Evolutionary conservation across 2,113 vertebrate species (phyloP).

Genomic region (Cervus canadensis): DNA sequence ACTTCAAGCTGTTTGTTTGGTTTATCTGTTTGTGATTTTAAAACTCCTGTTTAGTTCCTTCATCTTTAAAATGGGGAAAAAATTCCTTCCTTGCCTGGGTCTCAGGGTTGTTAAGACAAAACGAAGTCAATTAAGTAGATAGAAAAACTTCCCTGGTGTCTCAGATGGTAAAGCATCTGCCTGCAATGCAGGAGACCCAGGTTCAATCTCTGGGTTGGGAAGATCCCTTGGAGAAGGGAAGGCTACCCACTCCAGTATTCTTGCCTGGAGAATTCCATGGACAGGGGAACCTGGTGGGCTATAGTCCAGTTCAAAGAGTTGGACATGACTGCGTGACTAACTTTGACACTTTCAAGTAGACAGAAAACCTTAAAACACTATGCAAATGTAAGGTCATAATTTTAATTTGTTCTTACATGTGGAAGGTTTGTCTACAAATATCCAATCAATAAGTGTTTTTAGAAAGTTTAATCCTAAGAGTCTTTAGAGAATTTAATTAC

Average conservation of each 20-base stretch:
- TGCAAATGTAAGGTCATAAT: neutral
- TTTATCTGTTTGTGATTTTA: neutral
- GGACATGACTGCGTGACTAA: neutral
- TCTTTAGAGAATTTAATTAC: neutral
- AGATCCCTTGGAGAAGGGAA: neutral
- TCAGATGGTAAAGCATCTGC: neutral
- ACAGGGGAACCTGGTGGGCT: neutral
- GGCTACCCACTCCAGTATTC: neutral
- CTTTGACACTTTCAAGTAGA: neutral
- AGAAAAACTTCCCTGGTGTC: neutral
- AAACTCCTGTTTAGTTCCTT: neutral
- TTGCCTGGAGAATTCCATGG: neutral
- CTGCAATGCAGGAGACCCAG: neutral
- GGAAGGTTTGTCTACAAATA: constrained; percentile 15
- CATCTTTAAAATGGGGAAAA: neutral
- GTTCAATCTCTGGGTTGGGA: neutral
- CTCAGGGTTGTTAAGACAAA: neutral
- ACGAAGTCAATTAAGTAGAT: neutral
- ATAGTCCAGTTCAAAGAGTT: neutral
- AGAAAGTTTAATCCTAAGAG: neutral
- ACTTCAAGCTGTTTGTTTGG: neutral
- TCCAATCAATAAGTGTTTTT: neutral
- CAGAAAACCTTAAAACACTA: neutral
- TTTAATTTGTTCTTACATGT: neutral
- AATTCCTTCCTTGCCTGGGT: neutral